These are phyloP conservation scores for Cyphotilapia sp. DNA, from an alignment of 2,113 vertebrate genomes.

Conservation along the genomic window DNA sequence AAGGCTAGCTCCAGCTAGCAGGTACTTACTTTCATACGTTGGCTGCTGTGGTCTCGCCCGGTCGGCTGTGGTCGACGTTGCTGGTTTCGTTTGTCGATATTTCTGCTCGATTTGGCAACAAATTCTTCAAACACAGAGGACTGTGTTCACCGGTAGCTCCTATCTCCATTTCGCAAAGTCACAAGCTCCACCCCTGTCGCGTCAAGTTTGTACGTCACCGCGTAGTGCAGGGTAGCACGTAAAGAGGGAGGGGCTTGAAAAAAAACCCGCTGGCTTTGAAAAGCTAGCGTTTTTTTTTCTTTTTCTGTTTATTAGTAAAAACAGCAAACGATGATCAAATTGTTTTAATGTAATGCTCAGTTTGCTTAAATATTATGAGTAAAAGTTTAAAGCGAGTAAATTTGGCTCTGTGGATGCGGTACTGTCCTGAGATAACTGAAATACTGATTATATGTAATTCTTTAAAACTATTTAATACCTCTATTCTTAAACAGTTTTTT, in stretches of 20 bases:
- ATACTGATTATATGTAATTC: background rate
- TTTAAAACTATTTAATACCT: background rate
- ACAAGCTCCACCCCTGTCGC: background rate
- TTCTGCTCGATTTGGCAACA: background rate
- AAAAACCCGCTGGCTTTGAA: background rate
- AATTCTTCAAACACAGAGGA: background rate
- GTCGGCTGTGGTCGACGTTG: background rate
- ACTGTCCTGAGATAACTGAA: background rate
- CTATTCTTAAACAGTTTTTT: background rate
- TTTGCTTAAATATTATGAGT: background rate
- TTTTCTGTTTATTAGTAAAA: background rate
- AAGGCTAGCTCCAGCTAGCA: background rate
- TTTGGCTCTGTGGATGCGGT: background rate
- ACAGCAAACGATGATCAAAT: background rate
- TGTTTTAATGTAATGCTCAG: background rate
- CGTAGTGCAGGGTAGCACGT: background rate
- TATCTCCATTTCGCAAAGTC: slow-evolving; percentile 50
- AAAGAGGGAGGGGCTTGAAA: background rate
- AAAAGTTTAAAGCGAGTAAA: background rate
- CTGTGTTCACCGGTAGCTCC: background rate
- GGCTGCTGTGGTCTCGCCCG: background rate
- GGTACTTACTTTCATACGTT: slow-evolving; percentile 34
- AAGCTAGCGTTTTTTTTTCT: accelerated
- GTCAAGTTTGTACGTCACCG: background rate
- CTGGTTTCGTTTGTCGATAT: background rate